Evolutionary conservation across 1,140 invertebrate species (phyloP).

Genomic region (Notospermus geniculatus): DNA sequence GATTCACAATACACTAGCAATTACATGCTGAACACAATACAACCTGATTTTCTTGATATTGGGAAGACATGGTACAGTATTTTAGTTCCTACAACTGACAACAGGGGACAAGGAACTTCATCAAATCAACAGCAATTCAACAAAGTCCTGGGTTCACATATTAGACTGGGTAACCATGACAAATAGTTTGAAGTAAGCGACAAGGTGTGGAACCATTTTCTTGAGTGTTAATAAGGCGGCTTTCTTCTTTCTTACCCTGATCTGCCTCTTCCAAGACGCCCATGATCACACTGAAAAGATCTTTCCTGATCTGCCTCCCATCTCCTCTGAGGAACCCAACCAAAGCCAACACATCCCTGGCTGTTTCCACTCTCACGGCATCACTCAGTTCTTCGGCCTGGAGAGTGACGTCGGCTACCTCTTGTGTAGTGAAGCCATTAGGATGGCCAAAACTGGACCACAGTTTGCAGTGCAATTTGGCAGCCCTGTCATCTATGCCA

Average conservation of each 20-base stretch:
- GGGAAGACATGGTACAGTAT: no score
- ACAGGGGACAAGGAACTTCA: neutral
- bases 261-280: neutral
- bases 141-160: no score
- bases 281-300: neutral
- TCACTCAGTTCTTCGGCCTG: slow-evolving; percentile 13
- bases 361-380: neutral
- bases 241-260: neutral
- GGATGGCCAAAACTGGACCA: slow-evolving; percentile 38
- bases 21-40: no score
- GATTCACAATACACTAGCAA: no score
- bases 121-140: no score
- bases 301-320: neutral
- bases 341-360: slow-evolving; percentile 6
- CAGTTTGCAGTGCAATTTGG: slow-evolving; percentile 29
- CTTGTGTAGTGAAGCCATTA: slow-evolving; percentile 25
- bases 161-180: no score
- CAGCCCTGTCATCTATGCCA: slow-evolving; percentile 23
- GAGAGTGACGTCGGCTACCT: slow-evolving; percentile 19
- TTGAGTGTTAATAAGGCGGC: neutral
- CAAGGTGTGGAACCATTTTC: neutral
- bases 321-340: neutral
- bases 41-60: no score
- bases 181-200: no score
- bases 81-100: neutral